Evolutionary conservation across 2,113 vertebrate genomes (phyloP).

Genomic region (Callocephalon fimbriatum): DNA sequence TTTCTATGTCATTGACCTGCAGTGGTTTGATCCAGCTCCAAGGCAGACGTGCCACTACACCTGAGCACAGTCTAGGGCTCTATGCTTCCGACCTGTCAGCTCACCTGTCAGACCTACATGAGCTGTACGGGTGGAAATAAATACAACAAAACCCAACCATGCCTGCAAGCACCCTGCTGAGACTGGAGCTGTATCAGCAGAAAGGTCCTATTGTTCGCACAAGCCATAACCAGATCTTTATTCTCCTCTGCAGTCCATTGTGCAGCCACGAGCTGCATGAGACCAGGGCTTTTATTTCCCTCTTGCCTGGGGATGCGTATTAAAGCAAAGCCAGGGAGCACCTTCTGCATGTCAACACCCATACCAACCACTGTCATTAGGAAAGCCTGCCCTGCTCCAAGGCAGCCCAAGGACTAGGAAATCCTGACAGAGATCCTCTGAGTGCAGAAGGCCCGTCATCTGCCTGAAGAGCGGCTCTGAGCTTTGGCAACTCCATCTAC

Average conservation of each 20-base stretch:
- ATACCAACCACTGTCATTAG: not conserved
- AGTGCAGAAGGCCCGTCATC: fast-evolving
- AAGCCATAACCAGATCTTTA: not conserved
- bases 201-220: not conserved
- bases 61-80: not conserved
- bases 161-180: not conserved
- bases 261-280: fast-evolving
- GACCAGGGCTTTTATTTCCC: fast-evolving
- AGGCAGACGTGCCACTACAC: fast-evolving
- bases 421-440: fast-evolving
- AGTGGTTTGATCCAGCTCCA: fast-evolving
- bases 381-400: not conserved
- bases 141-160: not conserved
- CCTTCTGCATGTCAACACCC: not conserved
- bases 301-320: not conserved
- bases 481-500: not conserved
- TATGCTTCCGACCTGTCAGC: fast-evolving
- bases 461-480: fast-evolving
- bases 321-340: fast-evolving
- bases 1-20: fast-evolving
- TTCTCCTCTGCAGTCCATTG: fast-evolving
- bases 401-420: not conserved
- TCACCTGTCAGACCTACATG: not conserved
- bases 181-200: not conserved
- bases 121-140: not conserved